phyloP scores from a whole-genome alignment of 2,797 vertebrate species.

The Peromyscus nudipes region DNA sequence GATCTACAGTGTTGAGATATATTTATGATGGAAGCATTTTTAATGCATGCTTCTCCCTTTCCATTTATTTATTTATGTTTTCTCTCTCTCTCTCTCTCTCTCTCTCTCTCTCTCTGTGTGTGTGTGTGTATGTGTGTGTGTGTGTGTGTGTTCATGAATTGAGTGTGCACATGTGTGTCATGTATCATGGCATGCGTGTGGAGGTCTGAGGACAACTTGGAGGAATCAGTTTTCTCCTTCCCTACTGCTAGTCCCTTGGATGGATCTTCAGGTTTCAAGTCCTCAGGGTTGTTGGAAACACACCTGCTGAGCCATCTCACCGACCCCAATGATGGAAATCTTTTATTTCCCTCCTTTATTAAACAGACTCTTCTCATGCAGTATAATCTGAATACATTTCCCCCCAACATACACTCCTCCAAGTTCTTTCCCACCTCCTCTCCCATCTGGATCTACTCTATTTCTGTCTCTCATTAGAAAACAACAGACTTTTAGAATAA shows the following conservation, averaged over 20 bases:
- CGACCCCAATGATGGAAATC: too few relatives aligned
- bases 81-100: too few relatives aligned
- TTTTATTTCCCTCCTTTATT: neutral
- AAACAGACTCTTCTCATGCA: neutral
- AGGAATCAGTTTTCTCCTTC: too few relatives aligned
- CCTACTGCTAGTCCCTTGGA: neutral
- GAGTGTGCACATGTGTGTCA: neutral
- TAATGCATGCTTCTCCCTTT: neutral
- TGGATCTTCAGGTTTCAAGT: neutral
- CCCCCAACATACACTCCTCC: neutral
- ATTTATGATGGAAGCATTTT: neutral
- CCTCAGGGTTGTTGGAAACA: neutral
- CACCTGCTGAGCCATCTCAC: neutral
- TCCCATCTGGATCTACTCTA: neutral
- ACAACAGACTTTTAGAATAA: neutral
- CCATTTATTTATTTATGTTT: neutral
- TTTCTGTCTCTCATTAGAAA: neutral
- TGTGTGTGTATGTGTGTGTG: neutral
- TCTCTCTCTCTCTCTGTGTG: too few relatives aligned
- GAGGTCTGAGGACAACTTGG: neutral
- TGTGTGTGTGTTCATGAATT: neutral
- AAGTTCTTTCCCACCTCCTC: neutral
- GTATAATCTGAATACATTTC: neutral
- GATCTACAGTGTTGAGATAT: neutral
- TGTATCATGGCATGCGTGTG: neutral